Evolutionary conservation across 2,113 vertebrate species (phyloP), one percentile per base, ranked within the genome.

Genomic region (Proteles cristata): DNA sequence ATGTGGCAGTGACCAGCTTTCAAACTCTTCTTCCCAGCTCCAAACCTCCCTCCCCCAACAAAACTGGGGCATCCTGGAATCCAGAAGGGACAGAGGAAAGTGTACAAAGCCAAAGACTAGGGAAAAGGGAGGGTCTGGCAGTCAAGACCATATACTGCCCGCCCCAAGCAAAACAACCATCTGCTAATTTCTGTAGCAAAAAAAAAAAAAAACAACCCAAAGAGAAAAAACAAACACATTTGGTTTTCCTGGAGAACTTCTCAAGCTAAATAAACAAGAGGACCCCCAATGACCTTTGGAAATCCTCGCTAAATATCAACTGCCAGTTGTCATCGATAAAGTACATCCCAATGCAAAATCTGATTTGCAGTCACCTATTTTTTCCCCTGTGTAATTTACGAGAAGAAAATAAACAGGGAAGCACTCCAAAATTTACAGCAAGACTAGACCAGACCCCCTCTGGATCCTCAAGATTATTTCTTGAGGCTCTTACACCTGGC

Each of bases 331-430:
- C 92, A 45, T 63, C 77, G 25, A 85, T 79, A 66, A 88, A 93
- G n/a, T 39, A 68, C 2, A 50, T 35, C 43, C 69, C 11, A 19
- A 87, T 16, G 66, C 5, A 87, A 68, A 90, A 69, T 58, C 55
- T 86, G 39, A 77, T 55, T 77, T 43, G 55, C 4, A 14, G 33
- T 28, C 16, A 33, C 79, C 69, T 68, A 58, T 14, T 33, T 48
- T 55, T 28, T 11, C 50, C 17, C 25, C 26, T 11, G 31, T 48
- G 73, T 61, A 39, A 79, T 28, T n/a, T 7, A 65, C 19, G 9
- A 88, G 55, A 83, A 92, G 50, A 90, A 96, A 89, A 80, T 23
- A 94, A 85, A 90, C 50, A 80, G 90, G 63, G 25, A 82, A 92
- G 87, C 11, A 85, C 35, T 68, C 61, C 23, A 65, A 50, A 66